These are phyloP conservation scores for Microcebus murinus DNA, from an alignment of 2,113 vertebrate species.

Conservation along the genomic window DNA sequence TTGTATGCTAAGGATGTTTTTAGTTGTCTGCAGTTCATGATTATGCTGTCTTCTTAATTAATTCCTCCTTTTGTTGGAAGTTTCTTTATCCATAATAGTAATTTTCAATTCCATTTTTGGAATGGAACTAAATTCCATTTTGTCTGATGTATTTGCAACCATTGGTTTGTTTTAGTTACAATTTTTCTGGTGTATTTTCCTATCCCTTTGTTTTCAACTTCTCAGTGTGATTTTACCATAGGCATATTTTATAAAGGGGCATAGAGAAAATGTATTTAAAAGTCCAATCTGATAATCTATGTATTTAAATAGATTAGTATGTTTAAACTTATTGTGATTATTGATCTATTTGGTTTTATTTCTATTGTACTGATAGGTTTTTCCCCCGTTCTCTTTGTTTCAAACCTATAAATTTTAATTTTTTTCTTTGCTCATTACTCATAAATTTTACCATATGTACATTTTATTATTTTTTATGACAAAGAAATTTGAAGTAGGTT, in stretches of 20 bases:
- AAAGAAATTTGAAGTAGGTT: not conserved
- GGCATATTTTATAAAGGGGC: not conserved
- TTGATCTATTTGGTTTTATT: not conserved
- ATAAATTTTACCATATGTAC: not conserved
- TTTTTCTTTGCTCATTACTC: not conserved
- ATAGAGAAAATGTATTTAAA: not conserved
- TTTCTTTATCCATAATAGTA: not conserved
- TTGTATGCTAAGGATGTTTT: not conserved
- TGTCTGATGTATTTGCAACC: not conserved
- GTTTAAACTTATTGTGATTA: not conserved
- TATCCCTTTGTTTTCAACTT: not conserved
- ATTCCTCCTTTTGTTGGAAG: not conserved
- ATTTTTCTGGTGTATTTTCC: not conserved
- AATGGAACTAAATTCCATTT: not conserved
- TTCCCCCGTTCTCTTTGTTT: not conserved
- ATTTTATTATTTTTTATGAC: conserved; percentile 5
- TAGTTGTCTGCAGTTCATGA: not conserved
- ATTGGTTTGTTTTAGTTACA: not conserved
- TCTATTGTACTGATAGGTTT: not conserved
- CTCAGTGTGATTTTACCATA: not conserved
- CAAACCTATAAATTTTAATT: not conserved
- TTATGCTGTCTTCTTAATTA: not conserved
- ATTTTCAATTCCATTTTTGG: not conserved
- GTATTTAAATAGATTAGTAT: not conserved
- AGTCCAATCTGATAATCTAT: not conserved